These are phyloP conservation scores for Oreochromis spilurus DNA, from an alignment of 2,113 vertebrate genomes.

Conservation along the genomic window DNA sequence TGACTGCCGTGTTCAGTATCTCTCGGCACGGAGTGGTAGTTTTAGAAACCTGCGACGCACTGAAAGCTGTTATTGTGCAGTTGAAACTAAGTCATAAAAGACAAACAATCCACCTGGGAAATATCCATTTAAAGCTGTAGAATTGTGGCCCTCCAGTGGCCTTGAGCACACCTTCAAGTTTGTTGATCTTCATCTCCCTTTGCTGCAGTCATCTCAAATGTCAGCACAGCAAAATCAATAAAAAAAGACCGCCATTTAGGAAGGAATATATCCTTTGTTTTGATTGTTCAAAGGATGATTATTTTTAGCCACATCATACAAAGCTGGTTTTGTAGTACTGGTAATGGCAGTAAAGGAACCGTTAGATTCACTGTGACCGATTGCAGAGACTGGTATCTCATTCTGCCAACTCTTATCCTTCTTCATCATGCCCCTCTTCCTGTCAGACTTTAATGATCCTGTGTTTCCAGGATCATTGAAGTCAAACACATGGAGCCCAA, in stretches of 20 bases:
- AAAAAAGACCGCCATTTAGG: neutral
- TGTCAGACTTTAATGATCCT: neutral
- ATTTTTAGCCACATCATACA: slow-evolving; percentile 29
- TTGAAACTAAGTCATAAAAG: slow-evolving; percentile 37
- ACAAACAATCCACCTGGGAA: slow-evolving; percentile 43
- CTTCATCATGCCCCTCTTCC: slow-evolving; percentile 1
- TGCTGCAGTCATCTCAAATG: slow-evolving; percentile 50
- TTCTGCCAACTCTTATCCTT: neutral
- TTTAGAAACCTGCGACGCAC: neutral
- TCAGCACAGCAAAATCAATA: slow-evolving; percentile 49
- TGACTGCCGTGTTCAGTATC: neutral
- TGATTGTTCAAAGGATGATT: slow-evolving; percentile 17
- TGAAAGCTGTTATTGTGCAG: slow-evolving; percentile 27
- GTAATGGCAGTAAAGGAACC: slow-evolving; percentile 5
- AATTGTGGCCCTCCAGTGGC: slow-evolving; percentile 24
- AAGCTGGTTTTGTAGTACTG: neutral
- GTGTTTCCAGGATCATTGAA: neutral
- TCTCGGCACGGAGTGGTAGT: neutral
- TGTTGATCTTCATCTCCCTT: slow-evolving; percentile 37
- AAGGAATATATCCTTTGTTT: slow-evolving; percentile 32
- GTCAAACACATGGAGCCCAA: neutral
- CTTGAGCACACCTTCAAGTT: slow-evolving; percentile 43
- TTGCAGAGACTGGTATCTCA: neutral
- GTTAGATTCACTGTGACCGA: slow-evolving; percentile 1
- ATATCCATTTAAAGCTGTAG: slow-evolving; percentile 52